These are phyloP conservation scores for Dichetophora obliterata DNA, from an alignment of 2,888 invertebrate genomes.

Conservation along the genomic window DNA sequence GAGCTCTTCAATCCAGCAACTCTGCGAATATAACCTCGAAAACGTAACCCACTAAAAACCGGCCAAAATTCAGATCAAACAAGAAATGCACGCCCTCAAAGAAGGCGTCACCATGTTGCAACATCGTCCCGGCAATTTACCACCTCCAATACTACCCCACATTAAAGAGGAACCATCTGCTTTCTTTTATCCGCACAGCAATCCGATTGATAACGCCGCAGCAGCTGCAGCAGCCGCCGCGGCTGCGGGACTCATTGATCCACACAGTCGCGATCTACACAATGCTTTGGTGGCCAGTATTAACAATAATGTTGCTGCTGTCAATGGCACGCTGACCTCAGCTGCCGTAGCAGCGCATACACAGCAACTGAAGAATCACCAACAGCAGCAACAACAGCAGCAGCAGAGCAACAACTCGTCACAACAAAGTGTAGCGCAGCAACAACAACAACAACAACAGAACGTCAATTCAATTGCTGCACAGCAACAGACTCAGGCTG, in stretches of 20 bases:
- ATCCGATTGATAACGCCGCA: constrained; percentile 72
- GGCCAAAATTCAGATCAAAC: constrained; percentile 59
- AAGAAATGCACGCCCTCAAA: constrained; percentile 61
- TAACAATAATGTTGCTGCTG: constrained; percentile 69
- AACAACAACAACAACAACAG: constrained; percentile 67
- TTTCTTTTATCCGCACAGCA: constrained; percentile 70
- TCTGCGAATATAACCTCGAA: constrained; percentile 11
- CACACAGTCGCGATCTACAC: constrained; percentile 68
- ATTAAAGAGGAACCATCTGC: constrained; percentile 55
- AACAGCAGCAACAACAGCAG: constrained; percentile 48
- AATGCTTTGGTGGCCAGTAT: constrained; percentile 71
- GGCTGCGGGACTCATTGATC: constrained; percentile 66
- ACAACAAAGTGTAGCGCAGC: constrained; percentile 70
- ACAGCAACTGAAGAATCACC: constrained; percentile 55
- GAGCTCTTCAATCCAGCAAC: background rate
- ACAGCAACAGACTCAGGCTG: constrained; percentile 48
- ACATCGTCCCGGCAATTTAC: constrained; percentile 53
- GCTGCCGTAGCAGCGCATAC: constrained; percentile 58
- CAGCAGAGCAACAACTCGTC: constrained; percentile 60
- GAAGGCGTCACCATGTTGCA: constrained; percentile 64
- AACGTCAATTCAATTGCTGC: constrained; percentile 43
- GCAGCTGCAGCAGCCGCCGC: constrained; percentile 65
- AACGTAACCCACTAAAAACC: constrained; percentile 24
- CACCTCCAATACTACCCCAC: constrained; percentile 48
- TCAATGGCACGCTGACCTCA: constrained; percentile 67